Conservation (phyloP, 2,888 invertebrate genomes). For the Macroteleia sp. region DNA sequence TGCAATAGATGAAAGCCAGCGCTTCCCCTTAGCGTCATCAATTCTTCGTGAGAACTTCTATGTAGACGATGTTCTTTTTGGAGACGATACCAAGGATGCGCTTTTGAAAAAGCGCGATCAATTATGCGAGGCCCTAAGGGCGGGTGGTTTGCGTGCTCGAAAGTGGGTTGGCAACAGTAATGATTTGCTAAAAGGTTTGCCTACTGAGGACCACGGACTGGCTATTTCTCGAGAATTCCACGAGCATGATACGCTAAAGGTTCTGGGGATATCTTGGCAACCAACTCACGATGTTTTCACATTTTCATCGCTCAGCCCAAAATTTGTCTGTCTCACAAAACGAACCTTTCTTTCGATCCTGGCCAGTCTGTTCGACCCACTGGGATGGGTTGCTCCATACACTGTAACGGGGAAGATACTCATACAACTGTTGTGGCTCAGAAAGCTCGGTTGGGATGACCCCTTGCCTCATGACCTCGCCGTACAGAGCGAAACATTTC, state of each 20-base stretch:
- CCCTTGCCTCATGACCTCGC: too few relatives aligned
- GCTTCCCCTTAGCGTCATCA: background rate
- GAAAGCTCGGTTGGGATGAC: too few relatives aligned
- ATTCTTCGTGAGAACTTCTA: background rate
- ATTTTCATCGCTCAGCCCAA: background rate
- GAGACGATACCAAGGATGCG: background rate
- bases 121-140: background rate
- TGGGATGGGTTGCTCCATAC: background rate
- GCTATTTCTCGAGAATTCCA: background rate
- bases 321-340: background rate
- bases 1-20: background rate
- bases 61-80: conserved; percentile 2
- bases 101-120: conserved; percentile 1
- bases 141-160: background rate
- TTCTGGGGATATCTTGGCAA: background rate
- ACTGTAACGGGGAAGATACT: background rate
- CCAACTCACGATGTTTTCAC: background rate
- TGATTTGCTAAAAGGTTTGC: background rate
- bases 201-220: conserved; percentile 1
- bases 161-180: background rate
- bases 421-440: too few relatives aligned
- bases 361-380: background rate
- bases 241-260: background rate
- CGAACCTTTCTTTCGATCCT: background rate
- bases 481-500: too few relatives aligned